Base-by-base conservation (phyloP, 2,113 vertebrate genomes). In the Sinocyclocheilus anophthalmus region DNA sequence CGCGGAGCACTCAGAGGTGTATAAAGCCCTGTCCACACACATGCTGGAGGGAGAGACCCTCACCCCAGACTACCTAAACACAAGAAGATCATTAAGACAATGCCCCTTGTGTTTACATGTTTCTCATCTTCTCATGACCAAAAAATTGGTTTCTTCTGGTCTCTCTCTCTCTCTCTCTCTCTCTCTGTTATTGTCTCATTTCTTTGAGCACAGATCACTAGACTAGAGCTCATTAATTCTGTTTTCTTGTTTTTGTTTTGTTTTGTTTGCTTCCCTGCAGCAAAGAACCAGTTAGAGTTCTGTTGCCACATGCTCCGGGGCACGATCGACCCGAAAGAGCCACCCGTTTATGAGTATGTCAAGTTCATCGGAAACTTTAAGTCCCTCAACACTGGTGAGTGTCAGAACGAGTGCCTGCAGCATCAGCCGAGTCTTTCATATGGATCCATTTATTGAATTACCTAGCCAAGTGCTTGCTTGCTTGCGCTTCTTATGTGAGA, bases 311-410 rank as follows among this genome's bases (percentile, higher is more conserved):
- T 99, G 96, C 96, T 99, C 87, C 94, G 97, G 94, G 98, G 98
- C 92, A 96, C 97, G 76, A 96, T 98, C 86, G 96, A 99, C 90
- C 97, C 97, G 75, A 96, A 98, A 92, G 96, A 97, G 90, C 95
- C 96, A 53, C 96, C 97, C 16, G 97, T 97, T 33, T 99, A 99
- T 14, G 98, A 99, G 94, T 97, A 97, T 83, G 97, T 99, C 87
- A 99, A 97, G 92, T 98, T 98, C 89, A 98, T 98, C 92, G 98
- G 98, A 93, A 98, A 98, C 93, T 99, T 99, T 94, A 99, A 98
- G 91, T 97, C 96, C 90, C 96, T 99, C 93, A 98, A 96, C 93
- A 97, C 95, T 83, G 96, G 98, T 99, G 90, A 96, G 96, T 95
- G 63, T 9, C 26, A 30, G 24, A 79, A 50, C 10, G 24, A 3